Conservation (phyloP, 1,140 invertebrate species). For the Cataglyphis hispanica region DNA sequence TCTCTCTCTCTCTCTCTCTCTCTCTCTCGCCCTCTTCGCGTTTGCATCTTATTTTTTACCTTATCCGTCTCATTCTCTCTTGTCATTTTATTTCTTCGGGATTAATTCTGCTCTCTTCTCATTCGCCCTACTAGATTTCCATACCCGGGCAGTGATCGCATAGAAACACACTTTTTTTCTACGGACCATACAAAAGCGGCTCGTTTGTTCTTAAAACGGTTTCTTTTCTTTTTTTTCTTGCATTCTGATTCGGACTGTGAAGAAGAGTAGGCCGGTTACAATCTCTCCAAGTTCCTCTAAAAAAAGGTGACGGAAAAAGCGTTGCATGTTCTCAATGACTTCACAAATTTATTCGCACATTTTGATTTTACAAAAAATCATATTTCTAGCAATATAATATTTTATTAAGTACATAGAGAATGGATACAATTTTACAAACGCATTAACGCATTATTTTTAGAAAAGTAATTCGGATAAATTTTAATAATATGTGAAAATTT, state of each 20-base stretch:
- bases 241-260: slow-evolving; percentile 48
- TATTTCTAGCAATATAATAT: background rate
- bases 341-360: background rate
- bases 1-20: slow-evolving; percentile 5
- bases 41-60: slow-evolving; percentile 35
- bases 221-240: slow-evolving; percentile 14
- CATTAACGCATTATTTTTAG: too few species aligned
- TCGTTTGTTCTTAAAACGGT: slow-evolving; percentile 46
- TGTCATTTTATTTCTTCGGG: slow-evolving; percentile 42
- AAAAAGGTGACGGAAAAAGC: background rate
- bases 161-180: slow-evolving; percentile 38
- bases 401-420: too few species aligned
- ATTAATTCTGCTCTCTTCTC: background rate
- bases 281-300: slow-evolving; percentile 53
- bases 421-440: too few species aligned
- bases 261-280: slow-evolving; percentile 14
- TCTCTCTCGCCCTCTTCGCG: background rate
- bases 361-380: background rate
- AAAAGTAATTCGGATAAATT: too few species aligned
- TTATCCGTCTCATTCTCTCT: background rate
- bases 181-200: background rate
- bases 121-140: background rate
- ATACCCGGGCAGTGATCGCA: slow-evolving; percentile 8
- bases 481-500: too few species aligned
- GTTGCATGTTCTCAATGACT: background rate